Percentiles rank a stretch among this genome's conserved stretches.
Evolutionary conservation across 2,113 vertebrate species (phyloP).

Genomic region (Urocolius indicus): DNA sequence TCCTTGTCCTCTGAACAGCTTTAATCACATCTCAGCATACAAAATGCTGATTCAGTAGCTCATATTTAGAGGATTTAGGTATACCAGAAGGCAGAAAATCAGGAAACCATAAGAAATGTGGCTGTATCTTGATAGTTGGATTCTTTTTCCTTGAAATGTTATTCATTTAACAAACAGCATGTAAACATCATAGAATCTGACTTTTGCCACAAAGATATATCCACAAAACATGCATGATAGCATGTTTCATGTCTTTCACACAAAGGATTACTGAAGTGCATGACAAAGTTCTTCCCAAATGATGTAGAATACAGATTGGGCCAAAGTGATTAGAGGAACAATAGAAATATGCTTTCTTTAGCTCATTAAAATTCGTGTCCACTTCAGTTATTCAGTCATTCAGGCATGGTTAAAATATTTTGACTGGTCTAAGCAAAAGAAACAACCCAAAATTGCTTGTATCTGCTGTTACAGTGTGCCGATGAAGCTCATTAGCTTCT

Average conservation of each 20-base stretch:
- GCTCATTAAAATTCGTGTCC: not conserved
- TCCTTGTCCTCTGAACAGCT: not conserved
- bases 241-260: not conserved
- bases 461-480: not conserved
- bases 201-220: not conserved
- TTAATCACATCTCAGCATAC: conserved; percentile 23
- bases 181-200: not conserved
- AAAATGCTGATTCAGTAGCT: conserved; percentile 65
- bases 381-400: not conserved
- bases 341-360: not conserved
- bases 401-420: not conserved
- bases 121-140: not conserved
- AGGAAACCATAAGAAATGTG: conserved; percentile 11
- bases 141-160: not conserved
- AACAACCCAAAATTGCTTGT: not conserved
- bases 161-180: not conserved
- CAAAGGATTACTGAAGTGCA: not conserved
- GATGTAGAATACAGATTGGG: not conserved
- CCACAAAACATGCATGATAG: not conserved
- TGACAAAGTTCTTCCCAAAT: not conserved
- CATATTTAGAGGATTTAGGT: conserved; percentile 36
- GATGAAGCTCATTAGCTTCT: not conserved
- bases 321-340: not conserved
- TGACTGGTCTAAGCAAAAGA: not conserved
- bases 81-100: conserved; percentile 35